Percentiles rank a stretch among this genome's conserved stretches.
Evolutionary conservation across 2,797 vertebrate species (phyloP).

Genomic region (Oryzias dopingdopingensis): DNA sequence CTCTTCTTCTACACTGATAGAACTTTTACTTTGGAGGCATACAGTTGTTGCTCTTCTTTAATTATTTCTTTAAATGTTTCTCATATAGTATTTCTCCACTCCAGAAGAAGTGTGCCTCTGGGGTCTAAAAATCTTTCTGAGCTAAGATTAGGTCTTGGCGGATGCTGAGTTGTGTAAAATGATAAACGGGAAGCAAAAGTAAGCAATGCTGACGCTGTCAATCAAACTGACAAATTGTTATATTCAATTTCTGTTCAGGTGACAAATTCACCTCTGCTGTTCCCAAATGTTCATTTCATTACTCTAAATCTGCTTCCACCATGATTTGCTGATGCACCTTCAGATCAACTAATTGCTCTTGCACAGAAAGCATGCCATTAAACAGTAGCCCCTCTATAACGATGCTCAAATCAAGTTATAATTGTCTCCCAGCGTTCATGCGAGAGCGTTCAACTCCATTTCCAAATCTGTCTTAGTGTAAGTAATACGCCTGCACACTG

Average conservation of each 20-base stretch:
- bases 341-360: conserved; percentile 45
- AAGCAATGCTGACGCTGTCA: conserved; percentile 51
- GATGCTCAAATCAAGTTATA: conserved; percentile 57
- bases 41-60: no score
- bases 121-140: conserved; percentile 19
- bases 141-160: conserved; percentile 34
- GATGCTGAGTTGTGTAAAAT: conserved; percentile 32
- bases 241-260: conserved; percentile 23
- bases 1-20: no score
- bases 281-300: conserved; percentile 34
- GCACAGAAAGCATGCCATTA: conserved; percentile 28
- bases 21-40: no score
- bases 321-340: conserved; percentile 27
- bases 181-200: conserved; percentile 40
- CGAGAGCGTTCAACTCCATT: conserved; percentile 50
- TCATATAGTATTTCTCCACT: neutral
- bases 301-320: conserved; percentile 35
- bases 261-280: conserved; percentile 30
- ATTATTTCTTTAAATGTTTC: no score
- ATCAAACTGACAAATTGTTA: conserved; percentile 58
- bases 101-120: conserved; percentile 19
- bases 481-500: conserved; percentile 74
- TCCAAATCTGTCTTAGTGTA: conserved; percentile 72
- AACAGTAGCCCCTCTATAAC: conserved; percentile 31
- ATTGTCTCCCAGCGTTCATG: conserved; percentile 41